Percentiles rank a stretch among this genome's conserved stretches.
Conservation (phyloP, 2,797 vertebrate genomes). For the Dendrocincla fuliginosa region DNA sequence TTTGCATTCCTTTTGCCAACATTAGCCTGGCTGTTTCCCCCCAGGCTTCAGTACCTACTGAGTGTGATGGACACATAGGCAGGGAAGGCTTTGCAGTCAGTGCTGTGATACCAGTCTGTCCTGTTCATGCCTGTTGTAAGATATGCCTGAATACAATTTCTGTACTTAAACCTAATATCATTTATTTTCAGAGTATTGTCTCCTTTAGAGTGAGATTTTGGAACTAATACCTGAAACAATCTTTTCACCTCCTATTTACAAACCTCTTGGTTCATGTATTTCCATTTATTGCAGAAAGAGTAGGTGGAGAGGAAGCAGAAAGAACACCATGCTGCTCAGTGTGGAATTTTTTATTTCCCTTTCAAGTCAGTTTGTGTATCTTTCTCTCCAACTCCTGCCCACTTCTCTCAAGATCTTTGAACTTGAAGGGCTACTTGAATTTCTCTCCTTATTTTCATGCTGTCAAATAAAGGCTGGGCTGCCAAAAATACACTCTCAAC, state of each 20-base stretch:
- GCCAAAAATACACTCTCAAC: neutral
- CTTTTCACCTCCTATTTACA: neutral
- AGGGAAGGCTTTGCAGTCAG: neutral
- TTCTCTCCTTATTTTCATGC: slow-evolving; percentile 40
- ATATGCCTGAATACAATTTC: neutral
- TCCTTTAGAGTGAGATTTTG: neutral
- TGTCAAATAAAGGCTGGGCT: neutral
- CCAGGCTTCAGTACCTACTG: neutral
- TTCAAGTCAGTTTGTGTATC: slow-evolving; percentile 31
- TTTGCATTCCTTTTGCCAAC: neutral
- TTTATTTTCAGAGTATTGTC: neutral
- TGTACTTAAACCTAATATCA: neutral
- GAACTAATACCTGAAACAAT: neutral
- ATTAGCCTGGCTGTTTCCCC: neutral
- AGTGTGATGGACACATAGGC: too few species aligned
- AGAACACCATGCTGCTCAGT: neutral
- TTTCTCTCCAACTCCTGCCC: slow-evolving; percentile 31
- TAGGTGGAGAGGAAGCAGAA: neutral
- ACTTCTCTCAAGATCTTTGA: slow-evolving; percentile 35
- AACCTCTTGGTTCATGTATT: neutral
- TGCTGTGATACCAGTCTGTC: neutral
- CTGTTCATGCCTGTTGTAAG: neutral
- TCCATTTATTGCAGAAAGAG: neutral
- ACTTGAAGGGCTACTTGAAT: neutral
- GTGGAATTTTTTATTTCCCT: slow-evolving; percentile 8